Percentiles rank a stretch among this genome's conserved stretches.
Conservation (phyloP, 2,888 invertebrate species). For the Argyresthia goedartella region DNA sequence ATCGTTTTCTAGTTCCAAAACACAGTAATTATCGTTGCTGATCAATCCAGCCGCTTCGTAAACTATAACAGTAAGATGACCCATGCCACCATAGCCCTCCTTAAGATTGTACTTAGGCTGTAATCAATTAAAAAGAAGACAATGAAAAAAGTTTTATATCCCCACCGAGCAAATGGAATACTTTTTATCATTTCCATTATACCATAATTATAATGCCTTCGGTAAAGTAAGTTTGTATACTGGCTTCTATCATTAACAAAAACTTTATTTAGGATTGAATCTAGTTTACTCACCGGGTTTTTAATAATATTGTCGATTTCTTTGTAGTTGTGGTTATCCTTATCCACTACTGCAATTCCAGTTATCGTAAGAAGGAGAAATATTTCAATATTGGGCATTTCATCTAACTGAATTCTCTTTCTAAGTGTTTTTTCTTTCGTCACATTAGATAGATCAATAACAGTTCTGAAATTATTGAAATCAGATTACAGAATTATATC, state of each 20-base stretch:
- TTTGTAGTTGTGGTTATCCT: conserved; percentile 79
- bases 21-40: conserved; percentile 94
- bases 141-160: not conserved
- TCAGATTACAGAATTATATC: not conserved
- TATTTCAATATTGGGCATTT: conserved; percentile 74
- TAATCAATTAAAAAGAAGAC: not conserved
- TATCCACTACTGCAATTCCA: conserved; percentile 88
- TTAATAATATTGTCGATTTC: conserved; percentile 66
- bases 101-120: conserved; percentile 55
- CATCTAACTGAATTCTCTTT: conserved; percentile 85
- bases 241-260: too few relatives aligned
- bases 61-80: conserved; percentile 91
- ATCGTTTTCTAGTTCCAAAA: conserved; percentile 91
- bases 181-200: too few relatives aligned
- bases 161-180: too few relatives aligned
- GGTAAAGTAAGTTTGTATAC: too few relatives aligned
- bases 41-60: conserved; percentile 84
- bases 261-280: not conserved
- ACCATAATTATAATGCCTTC: too few relatives aligned
- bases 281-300: conserved; percentile 25
- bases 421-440: conserved; percentile 91
- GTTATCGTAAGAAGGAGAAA: conserved; percentile 92
- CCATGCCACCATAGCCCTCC: conserved; percentile 76
- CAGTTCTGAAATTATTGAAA: conserved; percentile 48
- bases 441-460: conserved; percentile 82